Conservation (phyloP, 2,113 vertebrate species). For the Thomomys bottae region DNA sequence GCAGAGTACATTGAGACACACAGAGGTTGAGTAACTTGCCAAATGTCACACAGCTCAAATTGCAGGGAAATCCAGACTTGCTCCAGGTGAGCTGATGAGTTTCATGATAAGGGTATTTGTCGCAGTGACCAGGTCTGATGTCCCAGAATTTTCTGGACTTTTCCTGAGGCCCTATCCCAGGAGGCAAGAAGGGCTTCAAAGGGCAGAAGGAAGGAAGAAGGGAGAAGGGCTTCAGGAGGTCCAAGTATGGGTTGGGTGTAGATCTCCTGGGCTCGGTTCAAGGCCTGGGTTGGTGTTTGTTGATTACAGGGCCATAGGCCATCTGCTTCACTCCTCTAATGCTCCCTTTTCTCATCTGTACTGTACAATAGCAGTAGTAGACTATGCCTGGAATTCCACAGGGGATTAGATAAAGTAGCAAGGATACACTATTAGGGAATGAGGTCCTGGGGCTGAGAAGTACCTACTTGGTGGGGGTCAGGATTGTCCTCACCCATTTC, state of each 20-base stretch:
- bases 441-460: background rate
- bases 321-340: background rate
- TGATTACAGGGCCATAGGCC: background rate
- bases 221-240: background rate
- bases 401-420: slow-evolving; percentile 13
- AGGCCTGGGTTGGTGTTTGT: background rate
- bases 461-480: background rate
- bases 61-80: background rate
- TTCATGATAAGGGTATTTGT: background rate
- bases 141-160: background rate
- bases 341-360: background rate
- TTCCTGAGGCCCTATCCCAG: too few relatives aligned
- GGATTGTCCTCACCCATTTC: background rate
- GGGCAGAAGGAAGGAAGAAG: background rate
- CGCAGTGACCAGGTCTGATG: background rate
- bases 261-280: background rate
- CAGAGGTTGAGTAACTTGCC: background rate
- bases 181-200: background rate
- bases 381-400: background rate
- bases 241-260: background rate
- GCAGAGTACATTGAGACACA: slow-evolving; percentile 2
- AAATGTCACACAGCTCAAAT: background rate
- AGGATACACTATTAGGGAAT: background rate
- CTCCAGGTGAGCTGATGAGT: background rate
- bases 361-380: background rate